A percentile compares a stretch with the other conserved stretches of the same genome.
Evolutionary conservation across 2,888 invertebrate species (phyloP).

Genomic region (Drosophila colorata): DNA sequence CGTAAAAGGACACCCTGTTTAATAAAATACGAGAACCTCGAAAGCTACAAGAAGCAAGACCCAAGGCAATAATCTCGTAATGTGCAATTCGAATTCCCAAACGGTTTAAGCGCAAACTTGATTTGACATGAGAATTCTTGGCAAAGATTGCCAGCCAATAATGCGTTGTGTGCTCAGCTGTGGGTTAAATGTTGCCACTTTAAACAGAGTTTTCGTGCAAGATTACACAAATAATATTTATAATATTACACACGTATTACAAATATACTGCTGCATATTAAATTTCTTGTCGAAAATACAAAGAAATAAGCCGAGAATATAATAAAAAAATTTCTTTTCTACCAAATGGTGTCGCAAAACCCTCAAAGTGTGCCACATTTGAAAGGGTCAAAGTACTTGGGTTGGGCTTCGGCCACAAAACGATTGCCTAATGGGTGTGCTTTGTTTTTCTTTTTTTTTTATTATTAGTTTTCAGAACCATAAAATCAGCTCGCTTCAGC

Average conservation of each 20-base stretch:
- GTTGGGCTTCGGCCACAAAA: constrained; percentile 12
- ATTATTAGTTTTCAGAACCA: constrained; percentile 18
- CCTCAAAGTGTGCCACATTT: constrained; percentile 12
- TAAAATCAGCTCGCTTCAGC: constrained; percentile 12
- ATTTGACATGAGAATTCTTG: neutral
- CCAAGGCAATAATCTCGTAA: constrained; percentile 9
- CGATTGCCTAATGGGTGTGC: constrained; percentile 24
- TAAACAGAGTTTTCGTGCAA: neutral
- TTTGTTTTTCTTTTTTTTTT: constrained; percentile 9
- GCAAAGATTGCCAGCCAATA: neutral
- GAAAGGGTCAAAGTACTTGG: constrained; percentile 3
- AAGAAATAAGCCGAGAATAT: neutral
- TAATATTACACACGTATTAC: neutral
- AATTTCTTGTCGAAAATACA: constrained; percentile 6
- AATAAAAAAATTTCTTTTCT: neutral
- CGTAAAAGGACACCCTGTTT: neutral
- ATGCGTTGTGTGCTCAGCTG: neutral
- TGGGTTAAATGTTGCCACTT: neutral
- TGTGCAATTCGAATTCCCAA: constrained; percentile 23
- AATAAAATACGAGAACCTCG: neutral
- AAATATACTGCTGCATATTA: neutral
- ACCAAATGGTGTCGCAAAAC: constrained; percentile 9
- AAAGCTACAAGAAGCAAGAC: neutral
- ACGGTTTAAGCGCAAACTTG: constrained; percentile 16
- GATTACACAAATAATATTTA: neutral